Evolutionary conservation across 2,888 invertebrate species (phyloP).

Genomic region (Mantis religiosa): DNA sequence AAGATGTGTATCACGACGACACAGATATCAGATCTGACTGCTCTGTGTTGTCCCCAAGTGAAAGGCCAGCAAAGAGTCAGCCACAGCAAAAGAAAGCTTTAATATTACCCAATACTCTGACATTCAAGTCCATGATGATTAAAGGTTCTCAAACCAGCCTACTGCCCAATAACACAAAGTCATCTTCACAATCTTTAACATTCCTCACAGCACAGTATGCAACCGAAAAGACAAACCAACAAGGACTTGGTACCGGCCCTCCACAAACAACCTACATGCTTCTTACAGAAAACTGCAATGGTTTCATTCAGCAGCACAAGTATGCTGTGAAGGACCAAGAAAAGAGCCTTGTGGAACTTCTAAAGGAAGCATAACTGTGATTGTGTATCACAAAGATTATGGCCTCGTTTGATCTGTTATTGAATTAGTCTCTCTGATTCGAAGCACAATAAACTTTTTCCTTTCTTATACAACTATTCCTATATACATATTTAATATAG

Average conservation of each 20-base stretch:
- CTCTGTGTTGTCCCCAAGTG: background rate
- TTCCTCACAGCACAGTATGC: background rate
- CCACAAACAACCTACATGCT: background rate
- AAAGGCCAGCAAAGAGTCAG: background rate
- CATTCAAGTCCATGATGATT: background rate
- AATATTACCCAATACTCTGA: background rate
- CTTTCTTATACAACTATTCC: background rate
- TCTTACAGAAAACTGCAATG: background rate
- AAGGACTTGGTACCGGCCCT: background rate
- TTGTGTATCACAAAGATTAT: background rate
- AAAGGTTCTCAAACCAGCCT: background rate
- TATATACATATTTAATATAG: background rate
- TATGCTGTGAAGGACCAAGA: background rate
- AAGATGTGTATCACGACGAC: background rate
- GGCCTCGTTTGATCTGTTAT: background rate
- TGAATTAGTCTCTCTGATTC: background rate
- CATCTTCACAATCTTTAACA: background rate
- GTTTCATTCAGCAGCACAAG: background rate
- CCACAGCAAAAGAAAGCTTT: background rate
- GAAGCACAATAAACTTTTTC: background rate
- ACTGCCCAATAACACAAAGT: background rate
- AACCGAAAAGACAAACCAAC: background rate
- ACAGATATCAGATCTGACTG: background rate
- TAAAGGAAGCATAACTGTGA: background rate
- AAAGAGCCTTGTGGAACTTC: background rate